A percentile compares a stretch with the other conserved stretches of the same genome.
Evolutionary conservation across 2,797 vertebrate species (phyloP).

Genomic region (Aulostomus chinensis): DNA sequence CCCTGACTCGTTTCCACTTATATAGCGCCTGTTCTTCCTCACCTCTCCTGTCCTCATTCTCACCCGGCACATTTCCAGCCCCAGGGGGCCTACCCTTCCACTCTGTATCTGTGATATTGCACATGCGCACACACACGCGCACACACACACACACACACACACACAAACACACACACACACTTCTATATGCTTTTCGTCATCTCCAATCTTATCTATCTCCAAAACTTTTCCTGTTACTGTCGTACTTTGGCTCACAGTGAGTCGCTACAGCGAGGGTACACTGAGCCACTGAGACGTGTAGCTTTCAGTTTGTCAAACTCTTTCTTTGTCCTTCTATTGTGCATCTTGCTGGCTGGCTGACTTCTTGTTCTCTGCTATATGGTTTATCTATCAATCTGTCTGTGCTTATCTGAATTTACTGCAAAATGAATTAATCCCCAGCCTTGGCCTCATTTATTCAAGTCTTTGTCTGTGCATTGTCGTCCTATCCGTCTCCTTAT

Average conservation of each 20-base stretch:
- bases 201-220: constrained; percentile 14
- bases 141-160: background rate
- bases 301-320: constrained; percentile 29
- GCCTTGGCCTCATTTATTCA: constrained; percentile 45
- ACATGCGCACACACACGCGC: too few species aligned
- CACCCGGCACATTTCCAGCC: constrained; percentile 43
- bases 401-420: constrained; percentile 56
- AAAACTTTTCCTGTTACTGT: constrained; percentile 3
- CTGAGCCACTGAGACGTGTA: constrained; percentile 42
- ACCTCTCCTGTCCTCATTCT: constrained; percentile 61
- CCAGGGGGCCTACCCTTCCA: background rate
- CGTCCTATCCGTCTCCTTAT: constrained; percentile 28
- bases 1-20: constrained; percentile 59
- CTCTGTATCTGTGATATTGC: background rate
- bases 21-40: constrained; percentile 42
- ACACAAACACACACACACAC: constrained; percentile 1
- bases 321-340: constrained; percentile 17
- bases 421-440: constrained; percentile 61
- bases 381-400: constrained; percentile 61
- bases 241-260: constrained; percentile 2
- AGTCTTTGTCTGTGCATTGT: constrained; percentile 37
- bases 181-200: constrained; percentile 17
- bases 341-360: constrained; percentile 20
- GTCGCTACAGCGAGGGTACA: constrained; percentile 25
- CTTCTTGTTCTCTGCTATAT: constrained; percentile 33